phyloP scores from a whole-genome alignment of 2,888 invertebrate species.

The Callyntrura sp. region DNA sequence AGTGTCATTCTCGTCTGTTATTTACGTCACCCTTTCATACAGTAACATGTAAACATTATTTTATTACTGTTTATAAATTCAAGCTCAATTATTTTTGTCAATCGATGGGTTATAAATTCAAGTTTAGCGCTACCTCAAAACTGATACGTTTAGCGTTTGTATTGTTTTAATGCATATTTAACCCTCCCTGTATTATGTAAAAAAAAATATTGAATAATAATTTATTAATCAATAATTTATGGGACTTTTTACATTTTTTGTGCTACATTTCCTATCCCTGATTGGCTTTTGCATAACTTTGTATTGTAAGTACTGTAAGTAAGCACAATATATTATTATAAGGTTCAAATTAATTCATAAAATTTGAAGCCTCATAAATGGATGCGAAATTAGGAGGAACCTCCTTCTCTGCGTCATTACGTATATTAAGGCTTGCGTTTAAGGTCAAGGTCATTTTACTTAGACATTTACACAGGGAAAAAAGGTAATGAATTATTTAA shows the following conservation, averaged over 20 bases:
- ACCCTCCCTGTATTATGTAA: background rate
- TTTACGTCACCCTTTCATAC: background rate
- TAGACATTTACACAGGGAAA: background rate
- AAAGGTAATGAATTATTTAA: conserved; percentile 10
- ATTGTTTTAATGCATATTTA: background rate
- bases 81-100: conserved; percentile 28
- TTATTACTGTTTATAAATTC: conserved; percentile 32
- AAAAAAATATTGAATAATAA: background rate
- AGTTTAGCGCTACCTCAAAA: conserved; percentile 1
- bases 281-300: background rate
- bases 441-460: conserved; percentile 14
- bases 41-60: background rate
- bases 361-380: too few relatives aligned
- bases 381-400: too few relatives aligned
- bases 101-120: background rate
- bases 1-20: background rate
- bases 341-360: too few relatives aligned
- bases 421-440: background rate
- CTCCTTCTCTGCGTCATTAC: too few relatives aligned
- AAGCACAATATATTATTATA: too few relatives aligned
- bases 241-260: background rate
- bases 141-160: background rate
- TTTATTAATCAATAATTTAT: too few relatives aligned
- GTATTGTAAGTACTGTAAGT: background rate
- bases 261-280: background rate